Base-by-base conservation (phyloP, 1,140 invertebrate genomes). In the Lysiphlebus fabarum region DNA sequence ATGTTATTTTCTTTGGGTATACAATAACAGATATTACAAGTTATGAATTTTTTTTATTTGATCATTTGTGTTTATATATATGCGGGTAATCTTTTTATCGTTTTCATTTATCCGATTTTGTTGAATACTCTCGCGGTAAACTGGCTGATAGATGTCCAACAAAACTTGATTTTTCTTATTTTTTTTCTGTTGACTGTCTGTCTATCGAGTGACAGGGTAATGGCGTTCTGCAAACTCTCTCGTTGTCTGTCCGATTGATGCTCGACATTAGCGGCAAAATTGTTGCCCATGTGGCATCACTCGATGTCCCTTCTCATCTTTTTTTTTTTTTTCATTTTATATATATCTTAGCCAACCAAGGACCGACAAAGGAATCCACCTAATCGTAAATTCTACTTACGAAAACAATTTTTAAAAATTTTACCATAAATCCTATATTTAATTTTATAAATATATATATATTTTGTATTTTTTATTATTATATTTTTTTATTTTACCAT, bases 141-240 rank as follows among this genome's bases (percentile, higher is more conserved):
- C 17, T 26, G 17, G 17, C 5, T 14, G 17, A 12, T 45, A 45
- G 17, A 45, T 45, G 17, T 45, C 17, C 43, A 45, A n/a, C n/a
- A 14, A 7, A n/a, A 5, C 17, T 7, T 45, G 7, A 45, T 17
- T 45, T 45, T 45, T 45, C 3, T 17, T 26, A 26, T 26, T 10
- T 38, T 53, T 40, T 53, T 40, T 14, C 34, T 34, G 37, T 10
- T 36, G 10, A 26, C n/a, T 38, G 33, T 45, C 53, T 47, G 40
- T 59, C 41, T 55, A 44, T 56, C 44, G 45, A 40, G 6, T 41
- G 47, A 54, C 60, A 41, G 14, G 50, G 11, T 26, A 58, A 65
- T 63, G 65, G 62, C 63, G 34, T 36, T 33, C 10, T 33, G 34
- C n/a, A 26, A 26, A 26, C 17, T 26, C 37, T 37, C 36, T 37